Evolutionary conservation across 2,797 vertebrate genomes (phyloP).

Genomic region (Hemibagrus guttatus): DNA sequence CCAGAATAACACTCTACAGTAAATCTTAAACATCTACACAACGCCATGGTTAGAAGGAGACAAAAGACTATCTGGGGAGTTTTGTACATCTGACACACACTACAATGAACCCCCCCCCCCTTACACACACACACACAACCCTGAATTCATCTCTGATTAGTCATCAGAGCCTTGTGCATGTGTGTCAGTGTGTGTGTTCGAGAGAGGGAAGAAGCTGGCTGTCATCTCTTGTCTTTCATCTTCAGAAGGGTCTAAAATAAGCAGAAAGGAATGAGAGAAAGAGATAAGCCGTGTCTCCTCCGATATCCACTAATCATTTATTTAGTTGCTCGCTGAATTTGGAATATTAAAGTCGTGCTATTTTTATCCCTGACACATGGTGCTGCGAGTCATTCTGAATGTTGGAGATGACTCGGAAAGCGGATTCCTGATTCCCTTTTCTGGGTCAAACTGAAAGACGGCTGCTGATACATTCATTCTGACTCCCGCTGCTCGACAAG

Average conservation of each 20-base stretch:
- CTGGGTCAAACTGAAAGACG: conserved; percentile 3
- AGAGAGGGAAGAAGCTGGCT: conserved; percentile 18
- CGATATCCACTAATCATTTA: conserved; percentile 73
- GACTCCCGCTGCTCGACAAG: neutral
- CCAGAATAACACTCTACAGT: neutral
- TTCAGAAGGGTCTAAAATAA: conserved; percentile 33
- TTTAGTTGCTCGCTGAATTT: conserved; percentile 70
- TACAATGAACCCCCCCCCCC: conserved; percentile 7
- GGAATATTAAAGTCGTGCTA: conserved; percentile 52
- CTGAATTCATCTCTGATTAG: conserved; percentile 8
- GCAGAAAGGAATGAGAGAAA: conserved; percentile 14
- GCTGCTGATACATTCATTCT: neutral
- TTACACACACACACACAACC: too few relatives aligned
- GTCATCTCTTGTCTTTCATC: conserved; percentile 19
- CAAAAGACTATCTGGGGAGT: conserved; percentile 21
- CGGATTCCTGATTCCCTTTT: conserved; percentile 23
- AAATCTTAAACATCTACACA: neutral
- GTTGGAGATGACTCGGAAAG: conserved; percentile 35
- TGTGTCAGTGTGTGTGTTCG: conserved; percentile 17
- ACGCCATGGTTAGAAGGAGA: neutral
- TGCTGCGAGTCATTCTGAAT: conserved; percentile 54
- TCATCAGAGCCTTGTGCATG: conserved; percentile 9
- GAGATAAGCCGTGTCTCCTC: conserved; percentile 39
- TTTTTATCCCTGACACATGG: conserved; percentile 49
- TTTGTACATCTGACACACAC: conserved; percentile 25